Conservation (phyloP, 2,797 vertebrate species). For the Alfaro cultratus region DNA sequence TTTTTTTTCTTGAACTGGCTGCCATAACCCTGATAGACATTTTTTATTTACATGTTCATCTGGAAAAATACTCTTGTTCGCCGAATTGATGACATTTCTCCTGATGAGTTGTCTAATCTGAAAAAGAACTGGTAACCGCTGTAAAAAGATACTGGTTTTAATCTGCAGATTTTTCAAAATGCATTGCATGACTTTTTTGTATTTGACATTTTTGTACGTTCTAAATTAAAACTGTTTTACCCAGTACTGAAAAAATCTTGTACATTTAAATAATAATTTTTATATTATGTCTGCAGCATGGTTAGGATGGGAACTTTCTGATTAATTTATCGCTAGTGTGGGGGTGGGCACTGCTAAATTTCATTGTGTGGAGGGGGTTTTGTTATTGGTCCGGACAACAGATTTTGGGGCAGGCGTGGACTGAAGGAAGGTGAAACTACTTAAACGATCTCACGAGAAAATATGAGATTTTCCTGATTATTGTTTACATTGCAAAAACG, state of each 20-base stretch:
- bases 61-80: not conserved
- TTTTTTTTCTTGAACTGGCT: not conserved
- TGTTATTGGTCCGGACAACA: slow-evolving; percentile 67
- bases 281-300: slow-evolving; percentile 2
- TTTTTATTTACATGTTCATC: slow-evolving; percentile 11
- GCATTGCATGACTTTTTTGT: slow-evolving; percentile 42
- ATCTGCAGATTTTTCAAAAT: slow-evolving; percentile 53
- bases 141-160: slow-evolving; percentile 43
- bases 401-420: slow-evolving; percentile 75
- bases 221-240: slow-evolving; percentile 34
- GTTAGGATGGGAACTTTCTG: slow-evolving; percentile 55
- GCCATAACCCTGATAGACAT: slow-evolving; percentile 14
- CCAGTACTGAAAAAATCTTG: slow-evolving; percentile 8
- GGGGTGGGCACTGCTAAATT: slow-evolving; percentile 61
- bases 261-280: not conserved
- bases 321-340: slow-evolving; percentile 40
- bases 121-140: slow-evolving; percentile 35
- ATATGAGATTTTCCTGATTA: slow-evolving; percentile 91
- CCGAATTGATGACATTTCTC: slow-evolving; percentile 18
- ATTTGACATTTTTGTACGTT: slow-evolving; percentile 40
- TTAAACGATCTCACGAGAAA: slow-evolving; percentile 91
- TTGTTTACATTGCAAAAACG: slow-evolving; percentile 91
- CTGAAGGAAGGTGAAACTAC: slow-evolving; percentile 72
- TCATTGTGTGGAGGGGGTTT: slow-evolving; percentile 57
- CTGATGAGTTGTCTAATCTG: slow-evolving; percentile 14